Base-by-base conservation (phyloP, 92 coral and sea anemone species). In the Palythoa caribaeorum region DNA sequence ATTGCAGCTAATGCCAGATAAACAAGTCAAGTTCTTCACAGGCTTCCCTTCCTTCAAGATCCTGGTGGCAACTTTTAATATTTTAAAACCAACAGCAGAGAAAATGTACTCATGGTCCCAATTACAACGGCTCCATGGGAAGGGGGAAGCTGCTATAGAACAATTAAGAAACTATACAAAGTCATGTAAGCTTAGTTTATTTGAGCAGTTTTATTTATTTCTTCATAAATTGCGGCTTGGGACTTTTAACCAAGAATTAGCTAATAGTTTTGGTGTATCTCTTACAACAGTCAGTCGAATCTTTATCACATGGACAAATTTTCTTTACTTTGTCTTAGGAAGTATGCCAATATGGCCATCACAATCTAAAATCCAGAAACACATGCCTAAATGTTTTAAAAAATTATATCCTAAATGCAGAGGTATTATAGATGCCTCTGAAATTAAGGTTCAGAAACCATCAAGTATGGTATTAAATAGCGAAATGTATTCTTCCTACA, bases 381-480 rank as follows among this genome's bases (percentile, higher is more conserved):
- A 83, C 36, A 92, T 92, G 92, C 92, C 94, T 5, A 35, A 78
- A 8, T 88, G 73, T n/a, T 78, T 92, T 77, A 84, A 55, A 71
- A 13, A 79, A 35, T 47, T 85, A 19, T 92, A 89, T 44, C 92
- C 94, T 39, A 53, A 36, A 8, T 85, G 88, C 38, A 72, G 94
- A 39, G 92, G 89, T 2, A 89, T 89, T 38, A 89, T 92, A 60
- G 94, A 92, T 87, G 94, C 90, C 21, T 38, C 94, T 15, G 92
- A 92, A 60, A 89, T 92, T 14, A 92, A 86, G 53, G 83, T 81
- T 28, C 88, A 87, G 91, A 79, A 88, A 44, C 90, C 93, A 8
- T 91, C 93, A 13, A 87, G 90, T 70, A 48, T 91, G 84, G 88
- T 91, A 47, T 40, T 90, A 86, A 86, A 80, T n/a, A 86, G 91